Percentiles rank a stretch among this genome's conserved stretches.
These are phyloP conservation scores for Gasteruption jaculator DNA, from an alignment of 2,888 invertebrate genomes.

Conservation along the genomic window DNA sequence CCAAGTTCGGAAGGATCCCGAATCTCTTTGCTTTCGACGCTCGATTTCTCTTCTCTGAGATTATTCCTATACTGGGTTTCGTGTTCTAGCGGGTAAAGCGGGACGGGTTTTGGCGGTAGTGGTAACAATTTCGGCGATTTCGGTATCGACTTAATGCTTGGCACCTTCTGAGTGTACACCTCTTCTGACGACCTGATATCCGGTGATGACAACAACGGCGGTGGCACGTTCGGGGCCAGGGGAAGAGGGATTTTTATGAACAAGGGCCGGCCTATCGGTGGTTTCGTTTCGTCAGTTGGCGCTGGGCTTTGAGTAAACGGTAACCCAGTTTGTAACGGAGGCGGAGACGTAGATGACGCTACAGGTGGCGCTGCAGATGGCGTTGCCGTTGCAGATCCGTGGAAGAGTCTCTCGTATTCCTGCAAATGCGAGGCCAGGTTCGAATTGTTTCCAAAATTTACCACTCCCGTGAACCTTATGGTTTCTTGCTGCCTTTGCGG, in stretches of 20 bases:
- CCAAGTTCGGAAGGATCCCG: conserved; percentile 20
- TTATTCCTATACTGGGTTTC: conserved; percentile 29
- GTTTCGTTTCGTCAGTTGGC: conserved; percentile 7
- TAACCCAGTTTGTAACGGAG: conserved; percentile 5
- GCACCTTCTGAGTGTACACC: too few relatives aligned
- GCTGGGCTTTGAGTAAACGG: conserved; percentile 2
- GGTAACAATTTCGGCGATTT: background rate
- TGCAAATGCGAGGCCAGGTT: conserved; percentile 39
- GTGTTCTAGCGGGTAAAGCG: conserved; percentile 1
- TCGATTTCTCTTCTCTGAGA: conserved; percentile 28
- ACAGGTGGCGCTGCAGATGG: conserved; percentile 10
- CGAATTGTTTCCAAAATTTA: conserved; percentile 44
- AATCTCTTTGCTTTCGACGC: conserved; percentile 32
- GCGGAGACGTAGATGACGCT: conserved; percentile 11
- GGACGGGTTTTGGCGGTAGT: conserved; percentile 6
- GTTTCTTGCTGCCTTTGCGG: conserved; percentile 38
- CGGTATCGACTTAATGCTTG: background rate
- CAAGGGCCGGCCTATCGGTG: conserved; percentile 30
- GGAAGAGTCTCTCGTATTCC: conserved; percentile 43
- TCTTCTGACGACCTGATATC: background rate
- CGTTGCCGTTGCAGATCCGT: conserved; percentile 27
- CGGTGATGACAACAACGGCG: conserved; percentile 26
- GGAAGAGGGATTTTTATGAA: conserved; percentile 43
- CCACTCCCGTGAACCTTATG: conserved; percentile 42
- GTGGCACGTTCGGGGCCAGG: conserved; percentile 33